These are phyloP conservation scores for Chelmon rostratus DNA, from an alignment of 2,797 vertebrate genomes.

Conservation along the genomic window DNA sequence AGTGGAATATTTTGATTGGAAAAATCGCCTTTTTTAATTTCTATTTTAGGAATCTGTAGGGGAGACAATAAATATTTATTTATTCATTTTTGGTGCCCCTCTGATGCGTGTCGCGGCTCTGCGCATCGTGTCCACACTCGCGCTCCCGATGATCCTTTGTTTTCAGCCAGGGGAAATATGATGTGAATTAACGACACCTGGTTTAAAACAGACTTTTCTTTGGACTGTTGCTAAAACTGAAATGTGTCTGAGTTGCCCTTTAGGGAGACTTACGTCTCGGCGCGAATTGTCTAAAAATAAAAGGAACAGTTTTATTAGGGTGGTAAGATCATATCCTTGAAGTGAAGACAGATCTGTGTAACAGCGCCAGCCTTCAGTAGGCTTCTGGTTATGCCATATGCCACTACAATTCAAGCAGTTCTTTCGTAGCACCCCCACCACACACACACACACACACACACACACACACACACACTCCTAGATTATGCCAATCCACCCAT, in stretches of 20 bases:
- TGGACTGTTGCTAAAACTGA: conserved; percentile 30
- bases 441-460: conserved; percentile 11
- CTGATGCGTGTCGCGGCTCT: background rate
- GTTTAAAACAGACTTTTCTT: conserved; percentile 18
- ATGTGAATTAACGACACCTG: conserved; percentile 25
- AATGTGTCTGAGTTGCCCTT: conserved; percentile 35
- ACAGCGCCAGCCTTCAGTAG: conserved; percentile 46
- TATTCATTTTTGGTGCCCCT: background rate
- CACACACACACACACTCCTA: conserved; percentile 17
- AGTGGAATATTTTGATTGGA: background rate
- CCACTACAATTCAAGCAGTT: conserved; percentile 64
- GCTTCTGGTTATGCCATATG: conserved; percentile 73
- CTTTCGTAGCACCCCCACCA: conserved; percentile 24
- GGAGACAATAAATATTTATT: background rate
- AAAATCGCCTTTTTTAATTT: background rate
- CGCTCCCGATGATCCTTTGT: conserved; percentile 48
- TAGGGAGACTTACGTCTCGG: conserved; percentile 8
- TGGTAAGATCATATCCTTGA: conserved; percentile 30
- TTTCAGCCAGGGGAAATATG: conserved; percentile 41
- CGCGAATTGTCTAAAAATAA: conserved; percentile 38
- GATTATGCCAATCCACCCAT: conserved; percentile 32
- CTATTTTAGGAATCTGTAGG: background rate
- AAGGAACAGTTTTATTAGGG: conserved; percentile 36
- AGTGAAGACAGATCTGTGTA: conserved; percentile 51
- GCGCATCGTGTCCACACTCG: conserved; percentile 8